phyloP scores from a whole-genome alignment of 2,113 vertebrate genomes.

The Nicator chloris region DNA sequence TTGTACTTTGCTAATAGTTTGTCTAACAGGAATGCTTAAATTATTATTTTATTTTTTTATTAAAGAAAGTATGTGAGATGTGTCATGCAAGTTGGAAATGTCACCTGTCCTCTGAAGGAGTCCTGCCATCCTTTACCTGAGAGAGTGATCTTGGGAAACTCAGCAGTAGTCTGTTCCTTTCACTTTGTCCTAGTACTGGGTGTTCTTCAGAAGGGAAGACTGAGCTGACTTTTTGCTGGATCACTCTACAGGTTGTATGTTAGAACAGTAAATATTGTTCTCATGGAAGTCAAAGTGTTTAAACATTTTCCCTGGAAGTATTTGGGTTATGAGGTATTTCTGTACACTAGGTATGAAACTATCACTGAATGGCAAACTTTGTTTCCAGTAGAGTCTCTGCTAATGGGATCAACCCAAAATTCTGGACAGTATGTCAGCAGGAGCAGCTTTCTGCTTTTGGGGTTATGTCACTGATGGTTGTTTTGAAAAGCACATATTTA shows the following conservation, averaged over 20 bases:
- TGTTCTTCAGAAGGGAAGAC: not conserved
- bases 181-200: not conserved
- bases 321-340: not conserved
- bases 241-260: not conserved
- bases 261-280: not conserved
- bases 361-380: not conserved
- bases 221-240: not conserved
- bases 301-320: not conserved
- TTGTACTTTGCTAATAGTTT: not conserved
- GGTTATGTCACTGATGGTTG: not conserved
- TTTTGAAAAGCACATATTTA: not conserved
- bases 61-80: too few species aligned
- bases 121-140: not conserved
- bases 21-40: not conserved
- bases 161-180: not conserved
- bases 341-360: not conserved
- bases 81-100: not conserved
- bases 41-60: not conserved
- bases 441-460: not conserved
- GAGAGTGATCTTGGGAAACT: not conserved
- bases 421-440: not conserved
- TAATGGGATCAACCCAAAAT: not conserved
- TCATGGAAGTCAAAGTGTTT: not conserved
- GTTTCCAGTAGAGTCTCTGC: not conserved
- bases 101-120: not conserved